Evolutionary conservation across 2,888 invertebrate species (phyloP), one percentile per base, ranked within the genome.

Genomic region (Aleiodes leptofemur): DNA sequence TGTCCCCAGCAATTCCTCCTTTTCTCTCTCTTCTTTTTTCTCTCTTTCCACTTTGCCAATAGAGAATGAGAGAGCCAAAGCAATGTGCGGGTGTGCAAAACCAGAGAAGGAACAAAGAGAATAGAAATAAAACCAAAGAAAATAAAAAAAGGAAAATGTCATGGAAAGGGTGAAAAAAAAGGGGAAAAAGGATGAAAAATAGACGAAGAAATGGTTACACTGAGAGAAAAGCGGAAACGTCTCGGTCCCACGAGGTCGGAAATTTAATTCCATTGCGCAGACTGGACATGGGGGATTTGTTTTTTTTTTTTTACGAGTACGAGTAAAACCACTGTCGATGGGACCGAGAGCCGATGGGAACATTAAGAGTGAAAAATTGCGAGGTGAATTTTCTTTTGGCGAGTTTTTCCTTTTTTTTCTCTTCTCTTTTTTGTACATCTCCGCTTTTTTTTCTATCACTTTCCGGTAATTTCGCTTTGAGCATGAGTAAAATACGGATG

Each of bases 31-130:
- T 34, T 34, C 34, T 34, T 4, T 34, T 34, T 34, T 23, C 23
- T 23, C 23, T 23, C 23, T 23, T 23, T 23, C 23, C 34, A 34
- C 34, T 34, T 23, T 6, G 34, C 34, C 34, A 34, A 34, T 34
- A 34, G 34, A 48, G 72, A 70, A 34, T 43, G 68, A 71, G 76
- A 53, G 53, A 38, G 43, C 23, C 23, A 23, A 68, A 72, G 68
- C 38, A 66, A 57, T 66, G 73, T 64, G 53, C 73, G 56, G 74
- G 68, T 75, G 68, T 75, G 71, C 23, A 72, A 75, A 71, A 73
- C 56, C 57, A 23, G 34, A 48, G 2, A 56, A 53, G 59, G 55
- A 68, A 61, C 16, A 57, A 64, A 73, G 34, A 51, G 50, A n/a
- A 53, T 38, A 23, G 14, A 16, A 38, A 59, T 43, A 34, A 11